These are phyloP conservation scores for Drosophila kepulauana DNA, from an alignment of 1,140 invertebrate species.

Conservation along the genomic window DNA sequence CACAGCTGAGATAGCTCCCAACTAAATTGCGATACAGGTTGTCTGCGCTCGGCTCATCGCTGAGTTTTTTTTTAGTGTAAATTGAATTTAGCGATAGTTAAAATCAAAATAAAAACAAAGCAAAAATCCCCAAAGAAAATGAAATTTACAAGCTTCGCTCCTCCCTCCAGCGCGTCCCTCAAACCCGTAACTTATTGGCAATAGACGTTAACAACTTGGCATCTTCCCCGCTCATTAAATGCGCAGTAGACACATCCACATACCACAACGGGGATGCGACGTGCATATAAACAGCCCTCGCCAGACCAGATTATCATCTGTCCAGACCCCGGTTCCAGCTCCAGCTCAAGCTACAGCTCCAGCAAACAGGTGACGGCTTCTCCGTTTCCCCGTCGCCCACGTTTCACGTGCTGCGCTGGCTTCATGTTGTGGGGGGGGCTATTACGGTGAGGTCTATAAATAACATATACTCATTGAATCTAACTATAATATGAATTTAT, in stretches of 20 bases:
- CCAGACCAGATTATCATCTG: conserved; percentile 11
- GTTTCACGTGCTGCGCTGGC: not conserved
- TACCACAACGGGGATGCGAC: not conserved
- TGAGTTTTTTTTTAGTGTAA: conserved; percentile 17
- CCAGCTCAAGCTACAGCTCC: too few relatives aligned
- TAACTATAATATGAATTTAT: conserved; percentile 4
- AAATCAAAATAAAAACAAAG: conserved; percentile 4
- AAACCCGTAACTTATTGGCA: not conserved
- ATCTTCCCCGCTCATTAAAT: conserved; percentile 15
- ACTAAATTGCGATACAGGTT: conserved; percentile 15
- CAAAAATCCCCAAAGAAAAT: conserved; percentile 38
- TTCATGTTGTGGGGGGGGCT: not conserved
- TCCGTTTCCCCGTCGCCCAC: not conserved
- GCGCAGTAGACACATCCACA: conserved; percentile 21
- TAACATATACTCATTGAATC: conserved; percentile 1
- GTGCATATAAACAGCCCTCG: conserved; percentile 27
- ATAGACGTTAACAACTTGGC: not conserved
- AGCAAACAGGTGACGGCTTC: not conserved
- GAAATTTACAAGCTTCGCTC: conserved; percentile 17
- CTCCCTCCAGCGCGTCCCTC: not conserved
- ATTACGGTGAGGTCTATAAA: conserved; percentile 18
- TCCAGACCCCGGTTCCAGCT: not conserved
- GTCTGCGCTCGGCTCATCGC: conserved; percentile 2
- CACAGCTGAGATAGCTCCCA: conserved; percentile 8
- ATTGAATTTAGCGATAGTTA: conserved; percentile 26